Percentiles rank a stretch among this genome's conserved stretches.
phyloP scores from a whole-genome alignment of 53 echinoderm and acorn worm genomes.

The Stichopus horrens region DNA sequence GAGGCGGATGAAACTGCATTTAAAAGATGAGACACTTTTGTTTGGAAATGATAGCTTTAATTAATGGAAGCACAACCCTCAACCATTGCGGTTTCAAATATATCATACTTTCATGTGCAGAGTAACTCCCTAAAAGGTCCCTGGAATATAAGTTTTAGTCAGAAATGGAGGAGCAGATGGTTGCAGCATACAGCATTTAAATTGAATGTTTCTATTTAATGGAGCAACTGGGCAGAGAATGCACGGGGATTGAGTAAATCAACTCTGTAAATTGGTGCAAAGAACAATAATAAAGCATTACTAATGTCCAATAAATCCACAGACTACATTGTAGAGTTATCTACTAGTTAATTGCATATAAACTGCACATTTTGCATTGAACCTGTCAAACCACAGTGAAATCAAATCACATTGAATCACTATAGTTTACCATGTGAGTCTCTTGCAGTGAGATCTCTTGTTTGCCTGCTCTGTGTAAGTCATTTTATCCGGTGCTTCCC shows the following conservation, averaged over 20 bases:
- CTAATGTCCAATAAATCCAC: not conserved
- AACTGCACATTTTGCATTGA: too few relatives aligned
- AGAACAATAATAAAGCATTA: not conserved
- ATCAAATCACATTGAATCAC: not conserved
- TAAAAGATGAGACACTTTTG: not conserved
- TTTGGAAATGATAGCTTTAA: too few relatives aligned
- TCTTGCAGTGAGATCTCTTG: conserved; percentile 91
- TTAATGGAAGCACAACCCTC: too few relatives aligned
- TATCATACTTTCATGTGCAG: too few relatives aligned
- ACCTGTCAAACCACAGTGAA: too few relatives aligned
- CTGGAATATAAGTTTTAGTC: too few relatives aligned
- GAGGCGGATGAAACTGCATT: conserved; percentile 83
- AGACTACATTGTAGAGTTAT: not conserved
- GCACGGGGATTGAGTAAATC: not conserved
- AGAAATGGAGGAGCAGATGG: too few relatives aligned
- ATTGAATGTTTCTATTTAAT: too few relatives aligned
- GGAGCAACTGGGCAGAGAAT: not conserved
- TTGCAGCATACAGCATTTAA: too few relatives aligned
- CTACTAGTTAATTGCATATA: too few relatives aligned
- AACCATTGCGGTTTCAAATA: too few relatives aligned
- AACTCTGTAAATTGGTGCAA: not conserved
- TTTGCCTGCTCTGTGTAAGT: conserved; percentile 99
- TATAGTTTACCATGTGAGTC: conserved; percentile 84
- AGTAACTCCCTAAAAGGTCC: too few relatives aligned
- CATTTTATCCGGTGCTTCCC: conserved; percentile 99